Evolutionary conservation across 2,888 invertebrate genomes (phyloP), one percentile per base, ranked within the genome.

Genomic region (Philopedon plagiatum): DNA sequence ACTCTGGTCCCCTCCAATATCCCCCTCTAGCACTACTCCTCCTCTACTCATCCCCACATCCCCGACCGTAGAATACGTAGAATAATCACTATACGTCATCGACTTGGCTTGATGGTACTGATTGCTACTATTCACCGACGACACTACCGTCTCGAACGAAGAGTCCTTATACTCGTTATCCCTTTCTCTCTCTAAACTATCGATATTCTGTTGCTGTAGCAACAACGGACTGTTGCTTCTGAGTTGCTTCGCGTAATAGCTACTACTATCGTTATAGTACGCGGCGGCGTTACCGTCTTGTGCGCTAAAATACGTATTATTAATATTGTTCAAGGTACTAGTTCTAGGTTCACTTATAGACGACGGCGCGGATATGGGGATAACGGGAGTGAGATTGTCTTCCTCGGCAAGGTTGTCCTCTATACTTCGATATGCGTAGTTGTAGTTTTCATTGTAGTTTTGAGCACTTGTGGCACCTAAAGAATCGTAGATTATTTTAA

Each of bases 351-450:
- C 77, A 73, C 72, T 71, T 13, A 74, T 37, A 49, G 69, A 61
- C 21, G 74, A 58, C 21, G 74, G 62, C 41, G 51, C 41, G 11
- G 71, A 44, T 60, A 73, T 39, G 19, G 75, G 69, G n/a, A 49
- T 39, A 1, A 62, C 11, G 19, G 68, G 37, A 15, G 65, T 58
- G 19, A 61, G 68, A 75, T 74, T 75, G 74, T 75, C 72, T 62
- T 73, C 75, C 61, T 75, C 72, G 64, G 87, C 87, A 77, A 90
- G 84, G 84, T 90, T 91, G 84, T 91, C 91, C 32, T 72, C 78
- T 79, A 89, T 89, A 85, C 91, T 91, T 79, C 89, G 88, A 86
- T 92, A 92, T 84, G 91, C 91, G 84, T 91, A 90, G 84, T 91
- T 92, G 82, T 91, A 91, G 84, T 92, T 90, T 82, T 92, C 91